These are phyloP conservation scores for Pterostichus madidus DNA, from an alignment of 2,888 invertebrate genomes.

Conservation along the genomic window DNA sequence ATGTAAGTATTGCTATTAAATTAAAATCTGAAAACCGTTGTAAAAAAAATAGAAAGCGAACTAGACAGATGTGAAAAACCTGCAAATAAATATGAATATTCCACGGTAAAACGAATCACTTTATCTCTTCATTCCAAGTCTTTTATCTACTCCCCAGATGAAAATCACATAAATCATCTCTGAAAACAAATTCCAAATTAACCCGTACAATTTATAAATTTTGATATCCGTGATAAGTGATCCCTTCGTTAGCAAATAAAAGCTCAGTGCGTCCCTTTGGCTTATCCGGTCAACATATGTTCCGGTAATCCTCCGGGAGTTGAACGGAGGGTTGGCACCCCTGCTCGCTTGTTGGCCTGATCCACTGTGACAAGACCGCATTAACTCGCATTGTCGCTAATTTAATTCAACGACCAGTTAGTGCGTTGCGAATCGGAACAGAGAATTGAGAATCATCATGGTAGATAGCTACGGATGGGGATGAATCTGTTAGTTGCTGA, in stretches of 20 bases:
- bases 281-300: constrained; percentile 49
- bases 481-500: background rate
- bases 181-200: constrained; percentile 52
- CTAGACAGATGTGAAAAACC: background rate
- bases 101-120: constrained; percentile 13
- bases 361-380: constrained; percentile 55
- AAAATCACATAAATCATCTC: constrained; percentile 23
- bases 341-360: constrained; percentile 31
- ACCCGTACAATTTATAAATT: constrained; percentile 59
- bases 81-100: background rate
- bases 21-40: no score
- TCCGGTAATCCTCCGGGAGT: constrained; percentile 37
- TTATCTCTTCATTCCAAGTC: constrained; percentile 2
- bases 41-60: background rate
- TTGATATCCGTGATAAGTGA: constrained; percentile 63
- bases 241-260: constrained; percentile 54
- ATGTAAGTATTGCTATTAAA: no score
- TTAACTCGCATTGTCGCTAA: constrained; percentile 62
- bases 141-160: background rate
- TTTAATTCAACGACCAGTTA: constrained; percentile 44
- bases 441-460: no score
- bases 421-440: constrained; percentile 31
- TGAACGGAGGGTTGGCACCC: constrained; percentile 28
- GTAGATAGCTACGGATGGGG: background rate
- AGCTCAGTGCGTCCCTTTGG: constrained; percentile 12